Conservation (phyloP, 2,113 vertebrate genomes). For the Porphyrio hochstetteri region DNA sequence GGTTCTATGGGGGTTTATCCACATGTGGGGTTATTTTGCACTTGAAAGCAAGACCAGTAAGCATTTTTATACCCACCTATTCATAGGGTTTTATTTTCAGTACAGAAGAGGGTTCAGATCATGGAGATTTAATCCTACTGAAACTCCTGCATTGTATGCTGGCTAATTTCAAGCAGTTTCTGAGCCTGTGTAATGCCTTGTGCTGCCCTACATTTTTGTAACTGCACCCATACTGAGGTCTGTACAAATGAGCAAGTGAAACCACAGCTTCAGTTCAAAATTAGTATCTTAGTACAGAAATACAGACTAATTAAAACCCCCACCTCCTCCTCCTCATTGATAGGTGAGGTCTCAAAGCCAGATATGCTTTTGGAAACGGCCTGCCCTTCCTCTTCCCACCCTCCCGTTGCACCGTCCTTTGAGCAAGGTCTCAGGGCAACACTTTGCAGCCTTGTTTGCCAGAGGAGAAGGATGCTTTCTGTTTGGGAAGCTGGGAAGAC, state of each 20-base stretch:
- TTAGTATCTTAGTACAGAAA: not conserved
- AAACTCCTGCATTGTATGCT: slow-evolving; percentile 6
- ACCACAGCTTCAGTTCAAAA: not conserved
- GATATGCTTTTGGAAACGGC: not conserved
- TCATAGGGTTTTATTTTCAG: slow-evolving; percentile 39
- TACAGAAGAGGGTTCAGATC: not conserved
- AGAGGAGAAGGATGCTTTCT: slow-evolving; percentile 61
- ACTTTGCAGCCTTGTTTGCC: slow-evolving; percentile 52
- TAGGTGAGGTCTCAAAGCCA: not conserved
- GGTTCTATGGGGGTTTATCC: not conserved
- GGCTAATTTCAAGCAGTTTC: slow-evolving; percentile 35
- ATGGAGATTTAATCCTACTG: slow-evolving; percentile 24
- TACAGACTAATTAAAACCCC: not conserved
- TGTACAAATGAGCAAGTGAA: not conserved
- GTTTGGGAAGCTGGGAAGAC: slow-evolving; percentile 17
- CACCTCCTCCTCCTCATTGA: not conserved
- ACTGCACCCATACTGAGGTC: not conserved
- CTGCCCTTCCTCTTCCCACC: not conserved
- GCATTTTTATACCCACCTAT: slow-evolving; percentile 25
- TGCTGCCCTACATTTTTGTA: not conserved
- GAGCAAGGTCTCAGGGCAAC: not conserved
- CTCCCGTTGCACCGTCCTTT: not conserved
- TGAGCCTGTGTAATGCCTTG: not conserved
- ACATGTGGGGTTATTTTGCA: not conserved
- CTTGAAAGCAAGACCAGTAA: slow-evolving; percentile 11